phyloP scores from a whole-genome alignment of 2,888 invertebrate species.

The Stenotaenia linearis region DNA sequence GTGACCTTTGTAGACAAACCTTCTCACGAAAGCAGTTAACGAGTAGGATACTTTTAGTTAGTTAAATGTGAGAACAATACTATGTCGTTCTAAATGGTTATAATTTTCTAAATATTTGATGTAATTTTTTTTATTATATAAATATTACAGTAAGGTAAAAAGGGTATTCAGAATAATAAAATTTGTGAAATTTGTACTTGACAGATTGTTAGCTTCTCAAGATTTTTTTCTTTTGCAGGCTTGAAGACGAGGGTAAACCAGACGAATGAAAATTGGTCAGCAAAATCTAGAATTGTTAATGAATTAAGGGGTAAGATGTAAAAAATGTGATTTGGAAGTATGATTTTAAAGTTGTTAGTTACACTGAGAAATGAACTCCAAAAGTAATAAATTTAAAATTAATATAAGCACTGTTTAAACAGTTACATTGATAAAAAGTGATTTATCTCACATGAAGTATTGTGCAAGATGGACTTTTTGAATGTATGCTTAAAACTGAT shows the following conservation, averaged over 20 bases:
- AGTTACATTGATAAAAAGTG: too few relatives aligned
- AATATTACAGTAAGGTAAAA: neutral
- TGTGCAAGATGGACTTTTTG: too few relatives aligned
- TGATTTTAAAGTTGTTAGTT: too few relatives aligned
- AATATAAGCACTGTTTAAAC: too few relatives aligned
- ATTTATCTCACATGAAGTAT: too few relatives aligned
- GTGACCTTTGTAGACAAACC: neutral
- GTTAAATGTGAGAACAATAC: too few relatives aligned
- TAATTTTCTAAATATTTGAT: neutral
- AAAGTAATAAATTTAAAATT: too few relatives aligned
- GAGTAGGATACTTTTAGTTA: too few relatives aligned
- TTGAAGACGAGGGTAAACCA: neutral
- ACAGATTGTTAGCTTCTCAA: constrained; percentile 21
- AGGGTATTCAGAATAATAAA: neutral
- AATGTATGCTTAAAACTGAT: too few relatives aligned
- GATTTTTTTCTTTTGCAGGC: constrained; percentile 28
- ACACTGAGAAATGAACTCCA: too few relatives aligned
- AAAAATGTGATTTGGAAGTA: neutral
- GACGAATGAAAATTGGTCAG: neutral
- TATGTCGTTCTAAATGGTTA: neutral
- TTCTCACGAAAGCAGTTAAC: neutral
- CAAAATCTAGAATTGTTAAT: neutral
- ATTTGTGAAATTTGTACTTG: neutral
- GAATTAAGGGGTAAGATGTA: neutral
- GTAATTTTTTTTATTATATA: neutral